Percentiles rank a stretch among this genome's conserved stretches.
phyloP scores from a whole-genome alignment of 2,113 vertebrate species.

The Felis chaus region DNA sequence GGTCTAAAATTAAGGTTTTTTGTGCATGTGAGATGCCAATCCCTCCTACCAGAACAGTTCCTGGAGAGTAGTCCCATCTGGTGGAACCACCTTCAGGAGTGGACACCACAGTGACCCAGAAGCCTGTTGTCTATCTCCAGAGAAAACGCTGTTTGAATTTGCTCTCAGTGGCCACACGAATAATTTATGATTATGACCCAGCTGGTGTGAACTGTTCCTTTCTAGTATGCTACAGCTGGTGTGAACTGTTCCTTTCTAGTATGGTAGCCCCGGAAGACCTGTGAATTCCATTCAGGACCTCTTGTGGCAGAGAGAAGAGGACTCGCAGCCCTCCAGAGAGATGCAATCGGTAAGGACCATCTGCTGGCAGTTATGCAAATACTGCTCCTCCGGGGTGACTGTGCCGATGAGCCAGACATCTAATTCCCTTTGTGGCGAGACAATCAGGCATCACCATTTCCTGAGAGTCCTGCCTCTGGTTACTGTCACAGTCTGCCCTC shows the following conservation, averaged over 20 bases:
- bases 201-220: constrained; percentile 50
- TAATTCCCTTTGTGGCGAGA: not conserved
- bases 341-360: not conserved
- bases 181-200: constrained; percentile 42
- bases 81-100: not conserved
- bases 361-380: constrained; percentile 1
- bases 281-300: constrained; percentile 25
- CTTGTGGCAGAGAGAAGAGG: not conserved
- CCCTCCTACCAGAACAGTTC: too few relatives aligned
- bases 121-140: not conserved
- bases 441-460: not conserved
- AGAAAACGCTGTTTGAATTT: constrained; percentile 11
- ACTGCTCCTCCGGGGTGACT: not conserved
- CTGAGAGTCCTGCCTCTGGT: not conserved
- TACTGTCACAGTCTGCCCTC: not conserved
- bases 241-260: constrained; percentile 53
- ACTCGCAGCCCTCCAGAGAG: constrained; percentile 15
- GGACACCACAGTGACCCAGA: fast-evolving
- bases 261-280: constrained; percentile 46
- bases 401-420: constrained; percentile 26
- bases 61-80: fast-evolving
- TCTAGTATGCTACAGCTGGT: not conserved
- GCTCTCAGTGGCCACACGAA: constrained; percentile 40
- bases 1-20: not conserved
- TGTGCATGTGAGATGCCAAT: not conserved